A percentile compares a stretch with the other conserved stretches of the same genome.
Conservation (phyloP, 2,888 invertebrate species). For the Rapana venosa region DNA sequence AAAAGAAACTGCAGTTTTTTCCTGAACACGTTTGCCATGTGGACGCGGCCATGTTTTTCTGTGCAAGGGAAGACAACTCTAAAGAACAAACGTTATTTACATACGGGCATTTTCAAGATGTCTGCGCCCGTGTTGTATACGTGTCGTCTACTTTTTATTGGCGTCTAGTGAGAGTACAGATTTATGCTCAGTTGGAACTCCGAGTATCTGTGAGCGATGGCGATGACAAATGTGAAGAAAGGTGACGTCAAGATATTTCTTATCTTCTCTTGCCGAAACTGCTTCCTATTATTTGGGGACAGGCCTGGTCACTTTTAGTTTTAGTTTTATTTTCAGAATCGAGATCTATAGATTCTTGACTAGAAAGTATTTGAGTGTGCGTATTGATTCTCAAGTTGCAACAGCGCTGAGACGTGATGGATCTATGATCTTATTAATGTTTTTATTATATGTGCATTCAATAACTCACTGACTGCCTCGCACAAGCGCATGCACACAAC, state of each 20-base stretch:
- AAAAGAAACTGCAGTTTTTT: neutral
- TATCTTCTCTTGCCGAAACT: neutral
- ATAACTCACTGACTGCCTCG: too few species aligned
- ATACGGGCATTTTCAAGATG: slow-evolving; percentile 50
- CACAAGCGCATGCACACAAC: too few species aligned
- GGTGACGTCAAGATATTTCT: slow-evolving; percentile 7
- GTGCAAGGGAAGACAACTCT: neutral
- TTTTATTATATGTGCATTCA: too few species aligned
- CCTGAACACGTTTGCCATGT: neutral
- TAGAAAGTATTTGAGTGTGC: too few species aligned
- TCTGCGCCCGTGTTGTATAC: slow-evolving; percentile 48
- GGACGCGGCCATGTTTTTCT: neutral
- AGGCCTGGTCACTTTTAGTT: too few species aligned
- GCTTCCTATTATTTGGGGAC: too few species aligned
- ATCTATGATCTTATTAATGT: too few species aligned
- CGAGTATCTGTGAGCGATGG: slow-evolving; percentile 14
- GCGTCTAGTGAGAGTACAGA: too few species aligned
- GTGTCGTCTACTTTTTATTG: slow-evolving; percentile 44
- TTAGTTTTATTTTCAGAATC: too few species aligned
- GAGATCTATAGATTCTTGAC: too few species aligned
- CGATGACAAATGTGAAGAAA: slow-evolving; percentile 33
- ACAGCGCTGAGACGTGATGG: too few species aligned
- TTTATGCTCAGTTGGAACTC: neutral
- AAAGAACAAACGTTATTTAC: neutral
- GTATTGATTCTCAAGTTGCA: too few species aligned